phyloP scores from a whole-genome alignment of 30 jellyfish, hydroid and myxozoan genomes.

The Chironex yamaguchii region DNA sequence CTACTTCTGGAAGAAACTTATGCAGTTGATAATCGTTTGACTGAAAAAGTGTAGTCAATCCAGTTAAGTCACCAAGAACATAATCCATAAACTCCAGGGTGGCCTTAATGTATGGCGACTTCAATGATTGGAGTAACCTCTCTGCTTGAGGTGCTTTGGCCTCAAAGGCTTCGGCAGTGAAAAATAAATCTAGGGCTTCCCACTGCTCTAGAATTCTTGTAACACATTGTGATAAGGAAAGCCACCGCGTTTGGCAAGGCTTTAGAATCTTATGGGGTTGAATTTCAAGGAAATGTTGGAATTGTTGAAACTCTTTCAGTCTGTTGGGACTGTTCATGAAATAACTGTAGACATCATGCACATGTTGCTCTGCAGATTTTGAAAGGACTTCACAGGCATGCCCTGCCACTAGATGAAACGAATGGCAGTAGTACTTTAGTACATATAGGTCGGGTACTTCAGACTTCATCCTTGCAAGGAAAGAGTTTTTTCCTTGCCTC shows the following conservation, averaged over 20 bases:
- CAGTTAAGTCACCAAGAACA: slow-evolving; percentile 55
- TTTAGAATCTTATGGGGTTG: slow-evolving; percentile 17
- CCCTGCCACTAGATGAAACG: neutral
- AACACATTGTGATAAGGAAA: slow-evolving; percentile 40
- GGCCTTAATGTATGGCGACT: slow-evolving; percentile 52
- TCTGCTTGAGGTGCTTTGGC: slow-evolving; percentile 58
- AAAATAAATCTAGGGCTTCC: slow-evolving; percentile 36
- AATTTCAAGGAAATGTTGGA: slow-evolving; percentile 1
- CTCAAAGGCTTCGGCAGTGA: slow-evolving; percentile 66
- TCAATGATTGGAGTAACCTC: slow-evolving; percentile 29
- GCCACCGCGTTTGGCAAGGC: slow-evolving; percentile 51
- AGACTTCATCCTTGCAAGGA: too few species aligned
- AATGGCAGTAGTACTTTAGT: too few species aligned
- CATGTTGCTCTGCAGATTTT: slow-evolving; percentile 18
- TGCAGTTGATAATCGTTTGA: slow-evolving; percentile 44
- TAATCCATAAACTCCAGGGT: slow-evolving; percentile 43
- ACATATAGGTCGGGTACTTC: too few species aligned
- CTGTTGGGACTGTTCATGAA: slow-evolving; percentile 12
- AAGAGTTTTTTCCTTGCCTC: too few species aligned
- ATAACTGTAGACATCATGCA: slow-evolving; percentile 17
- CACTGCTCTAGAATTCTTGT: slow-evolving; percentile 28
- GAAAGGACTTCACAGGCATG: neutral
- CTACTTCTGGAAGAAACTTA: slow-evolving; percentile 29
- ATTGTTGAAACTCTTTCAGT: neutral
- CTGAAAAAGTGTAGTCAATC: slow-evolving; percentile 28